Percentiles rank a stretch among this genome's conserved stretches.
Conservation (phyloP, 2,888 invertebrate species). For the Steinernema carpocapsae region DNA sequence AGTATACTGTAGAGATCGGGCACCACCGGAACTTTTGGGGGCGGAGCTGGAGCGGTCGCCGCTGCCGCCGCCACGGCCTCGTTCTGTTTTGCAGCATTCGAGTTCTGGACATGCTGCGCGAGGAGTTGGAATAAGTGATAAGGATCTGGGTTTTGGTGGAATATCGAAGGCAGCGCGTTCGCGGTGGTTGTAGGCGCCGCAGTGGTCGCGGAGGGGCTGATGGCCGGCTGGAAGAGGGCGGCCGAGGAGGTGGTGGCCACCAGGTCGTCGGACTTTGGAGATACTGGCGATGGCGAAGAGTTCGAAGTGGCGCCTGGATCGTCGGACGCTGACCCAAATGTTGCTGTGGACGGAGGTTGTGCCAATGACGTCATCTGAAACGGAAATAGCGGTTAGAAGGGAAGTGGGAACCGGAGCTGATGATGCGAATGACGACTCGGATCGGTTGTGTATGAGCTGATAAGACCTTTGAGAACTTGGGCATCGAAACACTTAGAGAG, state of each 20-base stretch:
- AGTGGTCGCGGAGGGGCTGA: conserved; percentile 8
- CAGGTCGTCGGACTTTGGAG: conserved; percentile 29
- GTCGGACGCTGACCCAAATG: conserved; percentile 22
- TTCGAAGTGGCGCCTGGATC: conserved; percentile 28
- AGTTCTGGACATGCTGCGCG: conserved; percentile 18
- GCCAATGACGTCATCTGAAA: conserved; percentile 30
- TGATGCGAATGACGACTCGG: neutral
- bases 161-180: neutral
- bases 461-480: neutral
- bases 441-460: neutral
- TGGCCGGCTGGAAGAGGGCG: conserved; percentile 12
- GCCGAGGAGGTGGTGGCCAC: conserved; percentile 17
- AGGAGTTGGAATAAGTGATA: conserved; percentile 29
- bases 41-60: neutral
- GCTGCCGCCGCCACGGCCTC: neutral
- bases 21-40: neutral
- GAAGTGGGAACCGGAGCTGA: neutral
- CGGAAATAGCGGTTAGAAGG: neutral
- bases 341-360: conserved; percentile 26
- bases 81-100: conserved; percentile 19
- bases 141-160: conserved; percentile 22
- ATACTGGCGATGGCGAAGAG: conserved; percentile 15
- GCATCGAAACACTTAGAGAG: too few species aligned
- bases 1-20: conserved; percentile 18
- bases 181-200: neutral